These are phyloP conservation scores for Tolmerus cingulatus DNA, from an alignment of 2,888 invertebrate species.

Conservation along the genomic window DNA sequence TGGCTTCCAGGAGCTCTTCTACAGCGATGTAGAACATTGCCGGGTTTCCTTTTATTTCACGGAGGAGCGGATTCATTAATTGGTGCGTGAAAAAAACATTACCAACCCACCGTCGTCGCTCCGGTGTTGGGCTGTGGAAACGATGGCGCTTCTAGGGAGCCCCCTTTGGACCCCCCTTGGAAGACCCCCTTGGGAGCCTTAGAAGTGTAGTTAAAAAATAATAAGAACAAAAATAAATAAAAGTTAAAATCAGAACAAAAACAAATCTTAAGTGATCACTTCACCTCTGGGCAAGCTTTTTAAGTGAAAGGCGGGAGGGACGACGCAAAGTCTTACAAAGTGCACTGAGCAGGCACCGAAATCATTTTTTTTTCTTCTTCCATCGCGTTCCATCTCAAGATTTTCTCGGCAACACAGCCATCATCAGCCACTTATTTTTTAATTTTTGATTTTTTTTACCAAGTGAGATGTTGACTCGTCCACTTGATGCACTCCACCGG, in stretches of 20 bases:
- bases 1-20: background rate
- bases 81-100: slow-evolving; percentile 12
- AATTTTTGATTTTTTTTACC: slow-evolving; percentile 1
- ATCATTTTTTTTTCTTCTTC: background rate
- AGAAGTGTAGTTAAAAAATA: background rate
- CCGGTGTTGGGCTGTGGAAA: background rate
- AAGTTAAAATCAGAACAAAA: background rate
- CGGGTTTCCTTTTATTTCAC: slow-evolving; percentile 21
- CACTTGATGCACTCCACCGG: slow-evolving; percentile 13
- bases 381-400: background rate
- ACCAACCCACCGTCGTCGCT: background rate
- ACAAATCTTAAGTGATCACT: background rate
- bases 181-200: background rate
- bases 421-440: slow-evolving; percentile 20
- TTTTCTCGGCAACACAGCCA: slow-evolving; percentile 18
- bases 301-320: background rate
- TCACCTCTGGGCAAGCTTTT: background rate
- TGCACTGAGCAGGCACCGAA: background rate
- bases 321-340: background rate
- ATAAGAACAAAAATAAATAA: background rate
- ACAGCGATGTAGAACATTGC: background rate
- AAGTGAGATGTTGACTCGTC: slow-evolving; percentile 29
- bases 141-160: background rate
- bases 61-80: slow-evolving; percentile 26
- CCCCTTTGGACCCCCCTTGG: background rate